Evolutionary conservation across 2,888 invertebrate genomes (phyloP).

Genomic region (Agrochola macilenta): DNA sequence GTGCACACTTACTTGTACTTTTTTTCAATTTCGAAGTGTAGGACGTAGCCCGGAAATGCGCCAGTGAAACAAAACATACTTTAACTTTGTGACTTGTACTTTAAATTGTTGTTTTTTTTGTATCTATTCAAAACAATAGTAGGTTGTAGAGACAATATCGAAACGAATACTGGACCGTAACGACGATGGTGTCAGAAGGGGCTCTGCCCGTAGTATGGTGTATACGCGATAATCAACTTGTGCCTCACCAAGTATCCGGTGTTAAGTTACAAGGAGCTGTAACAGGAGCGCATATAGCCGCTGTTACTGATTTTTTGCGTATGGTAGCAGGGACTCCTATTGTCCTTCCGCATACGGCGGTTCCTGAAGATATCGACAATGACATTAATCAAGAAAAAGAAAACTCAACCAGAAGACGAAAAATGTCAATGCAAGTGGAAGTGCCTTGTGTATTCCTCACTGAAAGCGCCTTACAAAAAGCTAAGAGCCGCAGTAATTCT

Average conservation of each 20-base stretch:
- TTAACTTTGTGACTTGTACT: conserved; percentile 70
- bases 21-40: conserved; percentile 81
- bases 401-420: conserved; percentile 83
- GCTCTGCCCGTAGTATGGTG: conserved; percentile 92
- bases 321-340: conserved; percentile 92
- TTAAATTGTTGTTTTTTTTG: conserved; percentile 47
- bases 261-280: conserved; percentile 92
- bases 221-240: conserved; percentile 92
- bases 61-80: conserved; percentile 74
- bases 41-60: conserved; percentile 82
- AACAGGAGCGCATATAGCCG: conserved; percentile 92
- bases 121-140: conserved; percentile 45
- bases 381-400: conserved; percentile 86
- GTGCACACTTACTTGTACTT: conserved; percentile 79
- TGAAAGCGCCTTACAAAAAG: conserved; percentile 87
- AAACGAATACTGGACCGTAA: conserved; percentile 70
- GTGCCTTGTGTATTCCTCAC: conserved; percentile 89
- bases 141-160: conserved; percentile 58
- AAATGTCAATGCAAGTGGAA: conserved; percentile 90
- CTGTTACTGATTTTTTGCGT: conserved; percentile 92
- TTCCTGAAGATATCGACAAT: conserved; percentile 85
- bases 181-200: conserved; percentile 92
- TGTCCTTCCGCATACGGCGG: conserved; percentile 88
- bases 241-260: conserved; percentile 92
- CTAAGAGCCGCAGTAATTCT: conserved; percentile 86